Evolutionary conservation across 2,888 invertebrate species (phyloP).

Genomic region (Copidosoma aretas): DNA sequence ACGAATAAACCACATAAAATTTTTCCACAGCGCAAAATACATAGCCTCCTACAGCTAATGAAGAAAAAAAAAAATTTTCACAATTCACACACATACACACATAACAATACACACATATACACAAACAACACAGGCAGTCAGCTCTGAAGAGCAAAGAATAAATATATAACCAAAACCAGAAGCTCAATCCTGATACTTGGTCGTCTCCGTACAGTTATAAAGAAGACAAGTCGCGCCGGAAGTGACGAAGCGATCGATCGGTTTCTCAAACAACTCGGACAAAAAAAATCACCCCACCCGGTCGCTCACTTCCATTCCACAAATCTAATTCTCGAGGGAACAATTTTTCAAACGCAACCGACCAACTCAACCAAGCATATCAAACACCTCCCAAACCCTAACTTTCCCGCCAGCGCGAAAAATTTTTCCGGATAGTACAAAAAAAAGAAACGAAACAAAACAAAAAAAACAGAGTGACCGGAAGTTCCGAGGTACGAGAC

Average conservation of each 20-base stretch:
- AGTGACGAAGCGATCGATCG: conserved; percentile 17
- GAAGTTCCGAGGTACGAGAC: conserved; percentile 39
- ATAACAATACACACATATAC: conserved; percentile 37
- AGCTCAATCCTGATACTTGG: conserved; percentile 58
- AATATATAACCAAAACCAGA: conserved; percentile 49
- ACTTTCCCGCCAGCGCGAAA: neutral
- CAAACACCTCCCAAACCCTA: conserved; percentile 7
- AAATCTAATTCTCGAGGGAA: neutral
- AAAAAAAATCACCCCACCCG: neutral
- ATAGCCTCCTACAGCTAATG: conserved; percentile 38
- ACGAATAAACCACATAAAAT: conserved; percentile 8
- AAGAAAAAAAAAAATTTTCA: neutral
- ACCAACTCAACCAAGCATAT: conserved; percentile 43
- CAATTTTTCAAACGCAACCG: conserved; percentile 11
- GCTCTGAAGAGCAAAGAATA: conserved; percentile 56
- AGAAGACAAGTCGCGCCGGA: conserved; percentile 36
- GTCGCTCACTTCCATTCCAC: neutral
- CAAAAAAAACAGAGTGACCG: conserved; percentile 40
- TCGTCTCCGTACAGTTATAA: conserved; percentile 60
- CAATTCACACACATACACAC: conserved; percentile 31
- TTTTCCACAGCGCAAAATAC: conserved; percentile 36
- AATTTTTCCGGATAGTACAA: conserved; percentile 16
- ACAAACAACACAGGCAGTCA: conserved; percentile 52
- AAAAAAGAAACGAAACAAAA: conserved; percentile 19
- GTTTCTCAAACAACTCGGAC: no score